Evolutionary conservation across 1,140 invertebrate genomes (phyloP).

Genomic region (Hyposmocoma kahamanoa): DNA sequence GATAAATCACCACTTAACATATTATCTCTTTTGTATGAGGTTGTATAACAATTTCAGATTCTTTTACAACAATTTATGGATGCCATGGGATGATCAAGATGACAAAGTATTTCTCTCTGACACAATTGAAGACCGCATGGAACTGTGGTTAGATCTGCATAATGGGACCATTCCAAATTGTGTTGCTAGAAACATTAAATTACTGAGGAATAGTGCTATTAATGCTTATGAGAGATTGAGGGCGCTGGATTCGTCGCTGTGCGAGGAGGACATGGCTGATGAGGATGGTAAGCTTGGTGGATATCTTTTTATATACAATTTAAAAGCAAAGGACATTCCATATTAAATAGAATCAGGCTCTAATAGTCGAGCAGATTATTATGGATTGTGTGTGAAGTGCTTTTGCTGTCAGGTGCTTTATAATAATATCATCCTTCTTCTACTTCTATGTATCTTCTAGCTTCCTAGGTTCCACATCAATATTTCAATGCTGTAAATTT

Average conservation of each 20-base stretch:
- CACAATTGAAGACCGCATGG: slow-evolving; percentile 58
- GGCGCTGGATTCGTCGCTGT: slow-evolving; percentile 49
- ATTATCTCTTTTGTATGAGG: no score
- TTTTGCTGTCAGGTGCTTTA: no score
- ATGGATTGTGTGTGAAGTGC: no score
- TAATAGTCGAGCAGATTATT: no score
- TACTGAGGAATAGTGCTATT: slow-evolving; percentile 50
- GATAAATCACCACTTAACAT: no score
- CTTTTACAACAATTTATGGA: slow-evolving; percentile 59
- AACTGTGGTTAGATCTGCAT: slow-evolving; percentile 50
- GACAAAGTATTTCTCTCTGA: slow-evolving; percentile 48
- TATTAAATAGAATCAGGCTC: no score
- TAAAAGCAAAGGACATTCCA: no score
- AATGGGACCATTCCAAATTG: slow-evolving; percentile 49
- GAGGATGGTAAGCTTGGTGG: slow-evolving; percentile 43
- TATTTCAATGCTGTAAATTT: no score
- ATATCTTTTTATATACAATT: no score
- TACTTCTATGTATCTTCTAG: no score
- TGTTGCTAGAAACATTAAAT: slow-evolving; percentile 40
- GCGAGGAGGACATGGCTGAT: slow-evolving; percentile 45
- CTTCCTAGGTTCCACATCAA: no score
- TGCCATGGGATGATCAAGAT: slow-evolving; percentile 67
- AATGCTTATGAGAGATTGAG: slow-evolving; percentile 47
- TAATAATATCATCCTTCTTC: no score
- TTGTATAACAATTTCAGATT: slow-evolving; percentile 39